Percentiles rank a stretch among this genome's conserved stretches.
Conservation (phyloP, 2,797 vertebrate species). For the Leontocebus nigricollis region DNA sequence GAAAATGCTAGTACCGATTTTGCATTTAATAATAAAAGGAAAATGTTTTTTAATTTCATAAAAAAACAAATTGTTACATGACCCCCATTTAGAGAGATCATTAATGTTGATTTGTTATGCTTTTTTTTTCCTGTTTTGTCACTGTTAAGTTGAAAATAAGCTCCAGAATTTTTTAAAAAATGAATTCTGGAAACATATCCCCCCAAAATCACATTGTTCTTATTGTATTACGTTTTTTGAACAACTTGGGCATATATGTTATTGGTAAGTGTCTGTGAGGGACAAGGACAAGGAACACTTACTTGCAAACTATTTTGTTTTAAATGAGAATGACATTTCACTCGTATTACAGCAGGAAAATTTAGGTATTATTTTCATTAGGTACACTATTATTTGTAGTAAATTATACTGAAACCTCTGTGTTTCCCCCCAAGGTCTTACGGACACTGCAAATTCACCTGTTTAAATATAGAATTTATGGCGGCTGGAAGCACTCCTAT, state of each 20-base stretch:
- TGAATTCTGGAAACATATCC: background rate
- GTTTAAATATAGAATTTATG: background rate
- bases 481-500: conserved; percentile 24
- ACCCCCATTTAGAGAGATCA: background rate
- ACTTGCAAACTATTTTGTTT: background rate
- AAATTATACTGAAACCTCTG: background rate
- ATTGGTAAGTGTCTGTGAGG: background rate
- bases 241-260: background rate
- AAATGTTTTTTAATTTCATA: background rate
- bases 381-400: background rate
- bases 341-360: background rate
- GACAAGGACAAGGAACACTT: background rate
- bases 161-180: background rate
- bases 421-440: background rate
- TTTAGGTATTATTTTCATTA: background rate
- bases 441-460: background rate
- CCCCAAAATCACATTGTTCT: background rate
- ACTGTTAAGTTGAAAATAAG: background rate
- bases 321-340: background rate
- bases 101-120: background rate
- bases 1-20: background rate
- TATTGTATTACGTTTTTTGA: background rate
- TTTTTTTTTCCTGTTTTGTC: background rate
- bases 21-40: background rate
- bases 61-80: background rate